phyloP scores from a whole-genome alignment of 2,797 vertebrate species.

The Hemibagrus guttatus region DNA sequence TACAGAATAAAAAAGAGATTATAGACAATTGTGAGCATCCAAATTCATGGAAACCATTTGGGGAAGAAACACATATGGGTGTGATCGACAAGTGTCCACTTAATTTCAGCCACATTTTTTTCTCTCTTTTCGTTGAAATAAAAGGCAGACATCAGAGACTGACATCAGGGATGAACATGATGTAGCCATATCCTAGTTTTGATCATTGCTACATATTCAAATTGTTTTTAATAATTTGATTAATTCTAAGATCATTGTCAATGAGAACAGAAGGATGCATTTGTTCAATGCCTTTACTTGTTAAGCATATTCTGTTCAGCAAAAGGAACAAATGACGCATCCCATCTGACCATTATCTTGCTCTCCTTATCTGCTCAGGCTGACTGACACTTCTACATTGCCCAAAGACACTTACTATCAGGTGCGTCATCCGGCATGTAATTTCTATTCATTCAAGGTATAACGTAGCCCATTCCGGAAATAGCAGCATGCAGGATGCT shows the following conservation, averaged over 20 bases:
- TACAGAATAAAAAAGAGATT: background rate
- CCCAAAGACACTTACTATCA: conserved; percentile 60
- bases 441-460: conserved; percentile 61
- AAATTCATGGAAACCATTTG: background rate
- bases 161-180: background rate
- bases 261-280: background rate
- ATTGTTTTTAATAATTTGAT: background rate
- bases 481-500: conserved; percentile 64
- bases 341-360: conserved; percentile 36
- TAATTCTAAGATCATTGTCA: background rate
- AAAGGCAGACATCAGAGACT: too few species aligned
- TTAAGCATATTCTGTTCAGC: conserved; percentile 30
- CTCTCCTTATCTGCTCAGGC: conserved; percentile 58
- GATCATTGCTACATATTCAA: background rate
- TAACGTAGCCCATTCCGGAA: conserved; percentile 73
- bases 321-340: background rate
- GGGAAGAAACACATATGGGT: background rate
- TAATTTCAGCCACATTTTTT: background rate
- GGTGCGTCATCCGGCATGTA: conserved; percentile 67
- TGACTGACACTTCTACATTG: conserved; percentile 72
- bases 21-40: background rate
- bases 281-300: background rate
- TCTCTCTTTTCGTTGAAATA: background rate
- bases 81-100: background rate
- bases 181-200: background rate